phyloP scores from a whole-genome alignment of 2,113 vertebrate species.

The Halcyon senegalensis region DNA sequence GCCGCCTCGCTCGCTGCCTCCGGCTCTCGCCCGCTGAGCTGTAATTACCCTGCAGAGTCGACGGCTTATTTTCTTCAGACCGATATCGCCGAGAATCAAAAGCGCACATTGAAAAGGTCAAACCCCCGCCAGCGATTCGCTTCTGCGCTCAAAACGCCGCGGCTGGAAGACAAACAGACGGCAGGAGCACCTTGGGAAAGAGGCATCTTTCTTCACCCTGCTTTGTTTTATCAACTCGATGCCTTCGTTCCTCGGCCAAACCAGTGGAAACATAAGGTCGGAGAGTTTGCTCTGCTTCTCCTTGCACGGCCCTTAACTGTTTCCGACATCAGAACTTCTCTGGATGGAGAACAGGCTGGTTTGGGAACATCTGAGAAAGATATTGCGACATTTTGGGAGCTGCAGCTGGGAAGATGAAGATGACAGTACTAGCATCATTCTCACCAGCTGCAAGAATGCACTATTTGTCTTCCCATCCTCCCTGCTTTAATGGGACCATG shows the following conservation, averaged over 20 bases:
- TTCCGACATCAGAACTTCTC: neutral
- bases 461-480: neutral
- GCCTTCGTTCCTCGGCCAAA: neutral
- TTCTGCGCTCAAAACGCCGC: fast-evolving
- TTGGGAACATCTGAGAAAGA: neutral
- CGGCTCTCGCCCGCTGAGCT: neutral
- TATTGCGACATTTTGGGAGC: neutral
- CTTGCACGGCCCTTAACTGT: fast-evolving
- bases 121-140: neutral
- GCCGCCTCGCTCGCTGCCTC: neutral
- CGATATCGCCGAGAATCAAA: neutral
- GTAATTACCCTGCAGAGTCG: neutral
- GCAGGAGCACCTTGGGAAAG: neutral
- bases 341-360: neutral
- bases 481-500: fast-evolving
- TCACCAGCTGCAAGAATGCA: fast-evolving
- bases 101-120: neutral
- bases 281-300: neutral
- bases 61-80: neutral
- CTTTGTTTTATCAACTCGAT: neutral
- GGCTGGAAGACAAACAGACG: neutral
- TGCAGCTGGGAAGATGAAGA: neutral
- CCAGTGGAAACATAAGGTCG: fast-evolving
- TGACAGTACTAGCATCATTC: neutral
- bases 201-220: neutral